phyloP scores from a whole-genome alignment of 2,797 vertebrate genomes.

The Pipistrellus pygmaeus region DNA sequence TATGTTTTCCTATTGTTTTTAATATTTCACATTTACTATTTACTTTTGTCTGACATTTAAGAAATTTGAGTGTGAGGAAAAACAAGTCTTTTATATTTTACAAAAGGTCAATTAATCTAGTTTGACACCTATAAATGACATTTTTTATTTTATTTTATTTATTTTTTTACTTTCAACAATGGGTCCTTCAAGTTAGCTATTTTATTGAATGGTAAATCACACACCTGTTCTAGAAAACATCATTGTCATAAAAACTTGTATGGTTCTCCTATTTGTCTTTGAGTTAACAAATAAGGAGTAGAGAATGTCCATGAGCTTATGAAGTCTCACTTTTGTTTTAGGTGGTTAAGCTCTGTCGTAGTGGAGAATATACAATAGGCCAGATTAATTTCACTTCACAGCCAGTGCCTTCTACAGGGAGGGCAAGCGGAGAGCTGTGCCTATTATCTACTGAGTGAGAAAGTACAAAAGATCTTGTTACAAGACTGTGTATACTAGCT shows the following conservation, averaged over 20 bases:
- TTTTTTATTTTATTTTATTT: not conserved
- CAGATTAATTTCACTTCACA: not conserved
- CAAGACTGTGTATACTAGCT: not conserved
- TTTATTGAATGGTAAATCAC: not conserved
- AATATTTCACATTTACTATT: slow-evolving; percentile 65
- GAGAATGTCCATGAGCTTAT: not conserved
- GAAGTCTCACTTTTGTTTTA: not conserved
- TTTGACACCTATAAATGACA: slow-evolving; percentile 48
- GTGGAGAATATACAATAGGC: not conserved
- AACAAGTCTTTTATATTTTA: slow-evolving; percentile 66
- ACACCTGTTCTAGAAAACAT: not conserved
- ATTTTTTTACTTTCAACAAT: not conserved
- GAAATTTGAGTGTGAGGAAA: slow-evolving; percentile 59
- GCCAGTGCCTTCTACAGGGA: not conserved
- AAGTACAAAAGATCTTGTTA: not conserved
- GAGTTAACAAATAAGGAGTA: not conserved
- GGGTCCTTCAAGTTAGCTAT: not conserved
- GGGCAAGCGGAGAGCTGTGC: not conserved
- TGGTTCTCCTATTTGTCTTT: not conserved
- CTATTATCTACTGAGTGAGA: not conserved
- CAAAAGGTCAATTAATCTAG: slow-evolving; percentile 61
- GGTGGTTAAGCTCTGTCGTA: not conserved
- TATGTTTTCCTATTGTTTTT: slow-evolving; percentile 67
- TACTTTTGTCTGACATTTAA: slow-evolving; percentile 70
- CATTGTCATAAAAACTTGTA: not conserved